These are phyloP conservation scores for Plectrocnemia conspersa DNA, from an alignment of 1,140 invertebrate genomes.

Conservation along the genomic window DNA sequence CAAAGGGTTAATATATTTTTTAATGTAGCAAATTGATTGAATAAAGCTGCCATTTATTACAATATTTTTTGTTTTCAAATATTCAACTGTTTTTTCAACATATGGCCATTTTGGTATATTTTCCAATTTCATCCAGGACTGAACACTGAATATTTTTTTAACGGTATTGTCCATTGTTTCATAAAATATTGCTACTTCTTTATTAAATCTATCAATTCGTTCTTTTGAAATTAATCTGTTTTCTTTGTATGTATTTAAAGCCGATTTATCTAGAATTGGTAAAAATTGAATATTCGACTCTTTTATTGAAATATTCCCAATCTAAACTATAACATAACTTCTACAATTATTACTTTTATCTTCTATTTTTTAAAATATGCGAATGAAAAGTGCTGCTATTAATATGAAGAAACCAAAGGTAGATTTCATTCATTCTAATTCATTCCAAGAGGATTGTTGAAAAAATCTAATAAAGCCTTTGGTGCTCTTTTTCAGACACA, in stretches of 20 bases:
- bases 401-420: no score
- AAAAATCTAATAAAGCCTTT: no score
- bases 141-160: slow-evolving; percentile 1
- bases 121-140: slow-evolving; percentile 7
- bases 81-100: slow-evolving; percentile 4
- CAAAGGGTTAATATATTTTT: neutral
- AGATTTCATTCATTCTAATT: no score
- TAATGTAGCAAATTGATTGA: slow-evolving; percentile 5
- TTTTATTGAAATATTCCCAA: neutral
- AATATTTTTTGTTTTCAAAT: slow-evolving; percentile 5
- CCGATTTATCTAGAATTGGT: neutral
- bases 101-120: neutral
- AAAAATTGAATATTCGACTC: slow-evolving; percentile 2
- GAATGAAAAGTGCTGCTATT: no score
- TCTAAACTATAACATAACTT: no score
- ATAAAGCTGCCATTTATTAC: slow-evolving; percentile 1
- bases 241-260: slow-evolving; percentile 10
- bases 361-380: no score
- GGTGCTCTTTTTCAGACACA: no score
- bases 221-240: neutral
- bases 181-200: slow-evolving; percentile 1
- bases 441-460: no score
- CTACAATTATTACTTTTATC: no score
- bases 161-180: slow-evolving; percentile 2
- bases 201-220: neutral